phyloP scores from a whole-genome alignment of 1,140 invertebrate genomes.

The Euwallacea similis region DNA sequence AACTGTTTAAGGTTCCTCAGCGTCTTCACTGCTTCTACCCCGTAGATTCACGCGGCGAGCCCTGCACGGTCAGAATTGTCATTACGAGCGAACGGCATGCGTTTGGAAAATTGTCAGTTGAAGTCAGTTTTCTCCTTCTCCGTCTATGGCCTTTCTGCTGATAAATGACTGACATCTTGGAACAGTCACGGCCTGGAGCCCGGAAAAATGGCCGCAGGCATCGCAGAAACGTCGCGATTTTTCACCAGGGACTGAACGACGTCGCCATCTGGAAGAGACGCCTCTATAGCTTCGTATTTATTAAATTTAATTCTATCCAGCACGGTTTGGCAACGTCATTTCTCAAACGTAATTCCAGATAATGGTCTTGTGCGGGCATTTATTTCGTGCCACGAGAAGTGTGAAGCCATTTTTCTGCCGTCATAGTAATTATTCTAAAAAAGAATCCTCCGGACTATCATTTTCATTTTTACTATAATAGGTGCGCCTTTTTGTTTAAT shows the following conservation, averaged over 20 bases:
- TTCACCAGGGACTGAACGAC: constrained; percentile 25
- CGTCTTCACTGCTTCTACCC: no score
- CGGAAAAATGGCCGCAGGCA: constrained; percentile 30
- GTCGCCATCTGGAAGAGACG: constrained; percentile 30
- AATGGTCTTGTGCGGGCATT: constrained; percentile 4
- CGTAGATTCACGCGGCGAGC: no score
- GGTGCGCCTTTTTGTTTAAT: neutral
- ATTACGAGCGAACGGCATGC: no score
- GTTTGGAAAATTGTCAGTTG: no score
- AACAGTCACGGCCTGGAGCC: constrained; percentile 34
- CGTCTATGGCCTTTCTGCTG: neutral
- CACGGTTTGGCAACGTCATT: constrained; percentile 23
- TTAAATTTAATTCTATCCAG: constrained; percentile 30
- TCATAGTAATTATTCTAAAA: no score
- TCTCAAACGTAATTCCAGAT: constrained; percentile 11
- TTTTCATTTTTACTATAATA: neutral
- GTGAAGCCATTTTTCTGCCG: no score
- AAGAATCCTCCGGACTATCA: no score
- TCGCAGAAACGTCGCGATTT: constrained; percentile 25
- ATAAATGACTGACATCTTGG: constrained; percentile 35
- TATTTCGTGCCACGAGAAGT: no score
- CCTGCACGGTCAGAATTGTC: no score
- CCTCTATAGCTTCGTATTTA: constrained; percentile 22
- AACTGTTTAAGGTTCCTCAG: no score
- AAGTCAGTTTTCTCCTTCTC: no score